Evolutionary conservation across 2,113 vertebrate genomes (phyloP).

Genomic region (Mirounga angustirostris): DNA sequence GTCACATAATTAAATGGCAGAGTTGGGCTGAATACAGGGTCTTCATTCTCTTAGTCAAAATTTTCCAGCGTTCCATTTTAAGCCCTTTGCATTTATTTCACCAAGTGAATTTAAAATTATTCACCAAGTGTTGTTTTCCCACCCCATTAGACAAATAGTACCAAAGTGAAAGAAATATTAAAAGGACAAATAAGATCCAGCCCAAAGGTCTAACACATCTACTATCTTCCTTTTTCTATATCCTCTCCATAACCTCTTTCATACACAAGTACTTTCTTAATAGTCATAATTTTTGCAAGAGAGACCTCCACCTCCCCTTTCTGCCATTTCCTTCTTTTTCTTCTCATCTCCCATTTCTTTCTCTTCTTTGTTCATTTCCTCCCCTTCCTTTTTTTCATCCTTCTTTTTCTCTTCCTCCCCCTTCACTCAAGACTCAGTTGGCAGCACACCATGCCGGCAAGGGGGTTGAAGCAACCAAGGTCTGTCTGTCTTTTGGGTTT

Average conservation of each 20-base stretch:
- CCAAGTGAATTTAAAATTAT: slow-evolving; percentile 8
- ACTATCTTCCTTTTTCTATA: neutral
- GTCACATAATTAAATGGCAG: neutral
- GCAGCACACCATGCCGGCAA: neutral
- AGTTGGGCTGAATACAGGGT: neutral
- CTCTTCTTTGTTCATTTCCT: neutral
- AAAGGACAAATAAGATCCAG: neutral
- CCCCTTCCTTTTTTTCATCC: neutral
- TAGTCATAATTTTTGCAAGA: neutral
- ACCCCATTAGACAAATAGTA: neutral
- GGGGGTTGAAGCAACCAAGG: neutral
- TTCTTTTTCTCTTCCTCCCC: neutral
- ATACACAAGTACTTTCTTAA: neutral
- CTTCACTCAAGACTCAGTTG: neutral
- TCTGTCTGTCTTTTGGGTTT: neutral
- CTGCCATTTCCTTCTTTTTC: neutral
- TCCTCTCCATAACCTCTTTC: neutral
- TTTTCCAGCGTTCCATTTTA: neutral
- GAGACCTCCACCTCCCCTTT: neutral
- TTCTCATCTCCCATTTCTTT: neutral
- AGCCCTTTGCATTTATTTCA: neutral
- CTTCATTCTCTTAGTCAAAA: neutral
- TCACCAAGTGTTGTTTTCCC: neutral
- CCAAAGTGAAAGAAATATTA: neutral
- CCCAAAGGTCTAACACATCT: neutral